Percentiles rank a stretch among this genome's conserved stretches.
Evolutionary conservation across 1,140 invertebrate species (phyloP).

Genomic region (Drosophila saltans): DNA sequence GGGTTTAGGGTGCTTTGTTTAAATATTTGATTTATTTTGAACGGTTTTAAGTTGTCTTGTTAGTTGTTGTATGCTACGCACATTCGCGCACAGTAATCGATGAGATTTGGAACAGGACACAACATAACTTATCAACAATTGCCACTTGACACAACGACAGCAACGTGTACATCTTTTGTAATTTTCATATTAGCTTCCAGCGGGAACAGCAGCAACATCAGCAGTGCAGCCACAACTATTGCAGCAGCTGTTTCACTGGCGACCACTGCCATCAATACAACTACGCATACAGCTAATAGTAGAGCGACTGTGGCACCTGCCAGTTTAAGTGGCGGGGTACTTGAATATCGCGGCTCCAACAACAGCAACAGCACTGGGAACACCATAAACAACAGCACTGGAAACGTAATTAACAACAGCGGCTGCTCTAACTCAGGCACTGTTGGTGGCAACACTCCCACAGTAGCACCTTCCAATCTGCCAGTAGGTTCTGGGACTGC

Average conservation of each 20-base stretch:
- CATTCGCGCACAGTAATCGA: slow-evolving; percentile 38
- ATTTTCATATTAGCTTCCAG: slow-evolving; percentile 66
- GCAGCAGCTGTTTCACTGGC: slow-evolving; percentile 68
- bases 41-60: slow-evolving; percentile 36
- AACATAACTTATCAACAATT: slow-evolving; percentile 51
- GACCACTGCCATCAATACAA: slow-evolving; percentile 73
- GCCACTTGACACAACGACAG: slow-evolving; percentile 35
- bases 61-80: slow-evolving; percentile 44
- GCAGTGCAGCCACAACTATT: slow-evolving; percentile 63
- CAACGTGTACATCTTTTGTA: slow-evolving; percentile 49
- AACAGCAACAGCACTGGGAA: slow-evolving; percentile 27
- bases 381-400: slow-evolving; percentile 2
- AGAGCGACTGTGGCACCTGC: slow-evolving; percentile 50
- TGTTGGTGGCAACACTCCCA: slow-evolving; percentile 19
- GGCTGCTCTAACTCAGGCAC: slow-evolving; percentile 25
- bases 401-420: neutral
- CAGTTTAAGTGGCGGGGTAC: slow-evolving; percentile 51
- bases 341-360: slow-evolving; percentile 53
- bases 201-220: slow-evolving; percentile 51
- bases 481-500: slow-evolving; percentile 12
- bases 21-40: neutral
- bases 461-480: slow-evolving; percentile 2
- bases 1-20: slow-evolving; percentile 16
- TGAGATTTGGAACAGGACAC: slow-evolving; percentile 35
- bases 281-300: slow-evolving; percentile 65